phyloP scores from a whole-genome alignment of 2,113 vertebrate species.

The Damaliscus lunatus region DNA sequence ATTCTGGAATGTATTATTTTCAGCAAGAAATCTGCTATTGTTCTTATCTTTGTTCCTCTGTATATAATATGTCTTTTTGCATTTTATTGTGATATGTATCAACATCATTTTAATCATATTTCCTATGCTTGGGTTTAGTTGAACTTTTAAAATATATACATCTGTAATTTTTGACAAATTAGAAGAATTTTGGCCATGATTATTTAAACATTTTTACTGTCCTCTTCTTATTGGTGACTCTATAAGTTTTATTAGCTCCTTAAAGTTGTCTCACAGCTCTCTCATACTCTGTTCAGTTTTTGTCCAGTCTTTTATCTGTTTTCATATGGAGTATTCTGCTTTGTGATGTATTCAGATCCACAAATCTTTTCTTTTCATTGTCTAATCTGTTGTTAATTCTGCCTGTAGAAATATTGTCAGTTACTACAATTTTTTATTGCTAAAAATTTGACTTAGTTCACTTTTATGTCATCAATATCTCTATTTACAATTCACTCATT shows the following conservation, averaged over 20 bases:
- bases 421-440: neutral
- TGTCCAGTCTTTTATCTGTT: neutral
- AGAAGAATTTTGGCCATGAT: neutral
- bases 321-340: neutral
- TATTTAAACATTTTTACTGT: neutral
- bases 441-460: neutral
- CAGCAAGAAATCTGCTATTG: neutral
- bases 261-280: neutral
- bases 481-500: neutral
- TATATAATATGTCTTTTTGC: neutral
- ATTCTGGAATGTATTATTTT: neutral
- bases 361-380: neutral
- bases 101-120: neutral
- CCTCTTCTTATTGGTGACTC: neutral
- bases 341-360: neutral
- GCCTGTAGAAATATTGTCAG: neutral
- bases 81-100: neutral
- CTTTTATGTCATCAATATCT: neutral
- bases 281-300: neutral
- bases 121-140: neutral
- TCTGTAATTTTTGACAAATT: neutral
- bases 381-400: neutral
- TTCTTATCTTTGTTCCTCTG: neutral
- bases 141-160: neutral
- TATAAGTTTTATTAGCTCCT: neutral